These are phyloP conservation scores for Lutraria rhynchaena DNA, from an alignment of 1,140 invertebrate species.

Conservation along the genomic window DNA sequence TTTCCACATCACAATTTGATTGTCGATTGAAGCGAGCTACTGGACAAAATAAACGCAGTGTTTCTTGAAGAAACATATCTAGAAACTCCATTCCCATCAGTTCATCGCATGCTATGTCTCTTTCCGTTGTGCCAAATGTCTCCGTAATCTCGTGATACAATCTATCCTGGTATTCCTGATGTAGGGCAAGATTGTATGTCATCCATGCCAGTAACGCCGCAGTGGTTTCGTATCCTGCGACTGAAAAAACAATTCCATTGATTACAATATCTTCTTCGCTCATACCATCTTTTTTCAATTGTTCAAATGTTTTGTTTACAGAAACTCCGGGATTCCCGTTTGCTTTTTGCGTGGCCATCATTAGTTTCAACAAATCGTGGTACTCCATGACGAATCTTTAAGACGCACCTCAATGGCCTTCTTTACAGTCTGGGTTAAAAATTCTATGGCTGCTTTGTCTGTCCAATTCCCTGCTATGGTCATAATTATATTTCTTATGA, in stretches of 20 bases:
- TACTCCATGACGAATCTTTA: background rate
- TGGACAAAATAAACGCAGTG: slow-evolving; percentile 78
- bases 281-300: slow-evolving; percentile 48
- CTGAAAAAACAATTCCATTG: slow-evolving; percentile 42
- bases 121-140: background rate
- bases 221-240: slow-evolving; percentile 44
- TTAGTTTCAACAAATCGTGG: slow-evolving; percentile 27
- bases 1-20: slow-evolving; percentile 64
- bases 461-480: background rate
- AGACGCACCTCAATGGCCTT: slow-evolving; percentile 23
- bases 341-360: slow-evolving; percentile 29
- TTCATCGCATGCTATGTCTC: background rate
- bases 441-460: slow-evolving; percentile 32
- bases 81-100: slow-evolving; percentile 64
- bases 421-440: slow-evolving; percentile 27
- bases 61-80: slow-evolving; percentile 79
- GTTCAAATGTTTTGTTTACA: slow-evolving; percentile 28
- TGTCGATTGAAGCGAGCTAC: slow-evolving; percentile 60
- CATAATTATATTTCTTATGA: slow-evolving; percentile 16
- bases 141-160: slow-evolving; percentile 10
- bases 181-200: slow-evolving; percentile 2
- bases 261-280: slow-evolving; percentile 42
- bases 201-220: slow-evolving; percentile 8
- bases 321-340: background rate
- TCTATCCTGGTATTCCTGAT: slow-evolving; percentile 32